Percentiles rank a stretch among this genome's conserved stretches.
These are phyloP conservation scores for Danionella dracula DNA, from an alignment of 2,797 vertebrate genomes.

Conservation along the genomic window DNA sequence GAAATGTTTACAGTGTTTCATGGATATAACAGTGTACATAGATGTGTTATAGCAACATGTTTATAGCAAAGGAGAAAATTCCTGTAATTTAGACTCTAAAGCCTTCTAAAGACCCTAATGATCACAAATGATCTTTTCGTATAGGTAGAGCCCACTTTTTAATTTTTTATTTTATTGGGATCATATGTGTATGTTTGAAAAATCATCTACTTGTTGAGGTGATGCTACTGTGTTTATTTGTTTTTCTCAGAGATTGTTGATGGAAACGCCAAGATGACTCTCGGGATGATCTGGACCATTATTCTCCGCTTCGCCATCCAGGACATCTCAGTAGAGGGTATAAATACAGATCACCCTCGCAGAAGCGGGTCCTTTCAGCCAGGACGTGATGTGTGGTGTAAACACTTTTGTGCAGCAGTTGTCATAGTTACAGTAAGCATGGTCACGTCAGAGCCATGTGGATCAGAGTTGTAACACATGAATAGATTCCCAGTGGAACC, in stretches of 20 bases:
- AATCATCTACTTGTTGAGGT: background rate
- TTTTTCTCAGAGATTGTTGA: constrained; percentile 87
- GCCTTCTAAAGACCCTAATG: background rate
- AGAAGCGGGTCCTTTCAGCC: too few species aligned
- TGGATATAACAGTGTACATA: background rate
- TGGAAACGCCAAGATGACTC: constrained; percentile 96
- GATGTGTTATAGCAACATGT: too few species aligned
- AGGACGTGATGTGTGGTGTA: too few species aligned
- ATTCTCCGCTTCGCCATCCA: constrained; percentile 99
- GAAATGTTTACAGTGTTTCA: background rate
- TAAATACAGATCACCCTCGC: too few species aligned
- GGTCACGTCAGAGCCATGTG: too few species aligned
- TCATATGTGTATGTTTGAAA: background rate
- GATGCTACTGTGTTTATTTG: background rate
- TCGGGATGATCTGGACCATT: constrained; percentile 99
- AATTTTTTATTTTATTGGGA: background rate
- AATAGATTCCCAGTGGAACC: too few species aligned
- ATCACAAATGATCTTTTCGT: background rate
- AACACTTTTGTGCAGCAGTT: too few species aligned
- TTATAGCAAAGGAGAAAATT: too few species aligned
- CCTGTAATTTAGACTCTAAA: background rate
- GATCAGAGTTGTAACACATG: too few species aligned
- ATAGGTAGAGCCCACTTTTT: background rate
- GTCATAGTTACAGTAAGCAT: too few species aligned
- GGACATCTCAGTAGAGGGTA: constrained; percentile 94